Evolutionary conservation across 1,140 invertebrate genomes (phyloP).

Genomic region (Halesus radiatus): DNA sequence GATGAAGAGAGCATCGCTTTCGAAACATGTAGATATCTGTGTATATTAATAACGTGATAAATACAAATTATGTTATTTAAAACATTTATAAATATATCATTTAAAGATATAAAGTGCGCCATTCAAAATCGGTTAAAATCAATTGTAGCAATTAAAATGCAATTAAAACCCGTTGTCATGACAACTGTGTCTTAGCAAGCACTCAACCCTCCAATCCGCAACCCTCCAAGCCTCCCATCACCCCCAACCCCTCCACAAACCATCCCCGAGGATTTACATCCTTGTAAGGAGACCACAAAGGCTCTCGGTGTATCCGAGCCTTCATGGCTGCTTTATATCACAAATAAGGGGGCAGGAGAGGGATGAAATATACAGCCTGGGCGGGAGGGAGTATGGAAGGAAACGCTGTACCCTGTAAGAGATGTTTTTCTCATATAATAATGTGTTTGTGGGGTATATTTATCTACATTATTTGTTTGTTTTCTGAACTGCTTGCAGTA

Average conservation of each 20-base stretch:
- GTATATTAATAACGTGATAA: too few species aligned
- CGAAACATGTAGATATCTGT: too few species aligned
- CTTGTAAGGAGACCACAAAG: neutral
- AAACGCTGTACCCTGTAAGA: neutral
- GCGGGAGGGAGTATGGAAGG: neutral
- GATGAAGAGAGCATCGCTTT: too few species aligned
- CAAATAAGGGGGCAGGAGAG: neutral
- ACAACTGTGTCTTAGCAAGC: neutral
- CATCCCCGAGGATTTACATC: neutral
- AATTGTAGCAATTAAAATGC: neutral
- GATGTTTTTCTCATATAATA: neutral
- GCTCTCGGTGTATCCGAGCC: neutral
- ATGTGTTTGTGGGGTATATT: neutral
- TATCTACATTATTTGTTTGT: constrained; percentile 1
- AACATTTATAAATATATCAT: too few species aligned
- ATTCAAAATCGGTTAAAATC: too few species aligned
- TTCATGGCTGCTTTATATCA: neutral
- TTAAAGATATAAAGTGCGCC: neutral
- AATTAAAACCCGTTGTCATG: neutral
- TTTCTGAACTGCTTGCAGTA: neutral
- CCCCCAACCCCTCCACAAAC: neutral
- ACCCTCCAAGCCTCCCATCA: neutral
- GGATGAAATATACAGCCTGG: neutral
- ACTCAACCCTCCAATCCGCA: neutral
- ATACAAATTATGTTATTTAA: too few species aligned